A percentile compares a stretch with the other conserved stretches of the same genome.
Evolutionary conservation across 2,888 invertebrate species (phyloP).

Genomic region (Sisyra nigra): DNA sequence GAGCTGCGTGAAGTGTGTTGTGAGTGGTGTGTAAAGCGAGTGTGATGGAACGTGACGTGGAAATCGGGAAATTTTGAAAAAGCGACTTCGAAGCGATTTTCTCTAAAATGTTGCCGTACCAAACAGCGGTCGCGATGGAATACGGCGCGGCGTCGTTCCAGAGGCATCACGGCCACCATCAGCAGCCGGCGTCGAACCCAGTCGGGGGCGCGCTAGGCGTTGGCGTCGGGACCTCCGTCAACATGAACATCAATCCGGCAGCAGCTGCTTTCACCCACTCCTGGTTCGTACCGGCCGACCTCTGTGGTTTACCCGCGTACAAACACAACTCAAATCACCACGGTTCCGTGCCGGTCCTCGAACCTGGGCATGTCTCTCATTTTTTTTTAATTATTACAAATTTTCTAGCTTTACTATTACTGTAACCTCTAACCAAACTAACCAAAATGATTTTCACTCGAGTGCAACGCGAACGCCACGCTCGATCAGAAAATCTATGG

Average conservation of each 20-base stretch:
- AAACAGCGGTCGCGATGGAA: slow-evolving; percentile 70
- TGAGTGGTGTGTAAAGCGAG: too few relatives aligned
- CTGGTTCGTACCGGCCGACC: slow-evolving; percentile 90
- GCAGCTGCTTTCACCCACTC: slow-evolving; percentile 78
- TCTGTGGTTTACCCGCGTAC: slow-evolving; percentile 53
- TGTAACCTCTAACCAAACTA: too few relatives aligned
- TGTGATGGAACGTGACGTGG: too few relatives aligned
- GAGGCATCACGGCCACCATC: slow-evolving; percentile 22
- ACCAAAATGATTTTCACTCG: too few relatives aligned
- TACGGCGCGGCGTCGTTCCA: slow-evolving; percentile 41
- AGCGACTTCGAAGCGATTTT: neutral
- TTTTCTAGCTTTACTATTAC: too few relatives aligned
- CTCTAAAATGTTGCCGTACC: slow-evolving; percentile 62
- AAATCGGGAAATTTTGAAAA: neutral
- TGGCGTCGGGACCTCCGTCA: slow-evolving; percentile 29
- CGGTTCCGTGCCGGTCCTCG: slow-evolving; percentile 48
- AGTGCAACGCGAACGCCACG: too few relatives aligned
- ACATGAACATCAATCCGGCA: slow-evolving; percentile 32
- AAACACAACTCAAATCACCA: slow-evolving; percentile 55
- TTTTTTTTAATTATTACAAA: slow-evolving; percentile 19
- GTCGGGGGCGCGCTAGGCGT: slow-evolving; percentile 17
- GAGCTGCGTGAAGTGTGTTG: too few relatives aligned
- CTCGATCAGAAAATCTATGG: too few relatives aligned
- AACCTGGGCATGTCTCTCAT: slow-evolving; percentile 78
- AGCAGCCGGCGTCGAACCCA: neutral